Evolutionary conservation across 2,113 vertebrate species (phyloP).

Genomic region (Corvus moneduloides): DNA sequence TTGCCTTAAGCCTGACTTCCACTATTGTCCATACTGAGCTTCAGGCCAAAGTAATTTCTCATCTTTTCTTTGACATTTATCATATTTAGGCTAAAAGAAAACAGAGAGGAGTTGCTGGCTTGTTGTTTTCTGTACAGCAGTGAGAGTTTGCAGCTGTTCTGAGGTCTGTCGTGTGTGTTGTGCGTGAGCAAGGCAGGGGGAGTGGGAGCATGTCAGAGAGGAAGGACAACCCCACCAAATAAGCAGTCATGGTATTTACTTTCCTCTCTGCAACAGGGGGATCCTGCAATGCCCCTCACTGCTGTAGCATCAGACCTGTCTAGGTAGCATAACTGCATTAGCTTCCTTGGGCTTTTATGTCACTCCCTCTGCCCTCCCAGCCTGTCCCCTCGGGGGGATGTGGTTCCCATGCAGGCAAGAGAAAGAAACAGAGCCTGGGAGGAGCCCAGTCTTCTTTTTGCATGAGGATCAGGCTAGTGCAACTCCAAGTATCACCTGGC

Average conservation of each 20-base stretch:
- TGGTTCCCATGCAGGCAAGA: not conserved
- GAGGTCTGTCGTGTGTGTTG: not conserved
- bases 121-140: not conserved
- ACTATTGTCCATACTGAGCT: not conserved
- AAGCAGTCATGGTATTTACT: not conserved
- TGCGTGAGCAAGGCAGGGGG: not conserved
- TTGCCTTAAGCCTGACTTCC: not conserved
- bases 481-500: not conserved
- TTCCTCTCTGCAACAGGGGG: not conserved
- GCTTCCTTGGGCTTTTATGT: not conserved
- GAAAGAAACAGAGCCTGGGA: not conserved
- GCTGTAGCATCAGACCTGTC: not conserved
- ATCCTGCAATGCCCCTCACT: not conserved
- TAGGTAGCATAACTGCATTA: not conserved
- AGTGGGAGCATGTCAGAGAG: not conserved
- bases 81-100: not conserved
- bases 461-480: not conserved
- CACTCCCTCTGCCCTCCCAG: not conserved
- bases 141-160: slow-evolving; percentile 33
- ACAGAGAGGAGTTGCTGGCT: not conserved
- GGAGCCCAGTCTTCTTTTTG: not conserved
- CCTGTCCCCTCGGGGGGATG: rapidly evolving
- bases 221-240: not conserved
- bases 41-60: not conserved
- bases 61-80: not conserved